Conservation (phyloP, 2,888 invertebrate species). For the Anodontia alba region DNA sequence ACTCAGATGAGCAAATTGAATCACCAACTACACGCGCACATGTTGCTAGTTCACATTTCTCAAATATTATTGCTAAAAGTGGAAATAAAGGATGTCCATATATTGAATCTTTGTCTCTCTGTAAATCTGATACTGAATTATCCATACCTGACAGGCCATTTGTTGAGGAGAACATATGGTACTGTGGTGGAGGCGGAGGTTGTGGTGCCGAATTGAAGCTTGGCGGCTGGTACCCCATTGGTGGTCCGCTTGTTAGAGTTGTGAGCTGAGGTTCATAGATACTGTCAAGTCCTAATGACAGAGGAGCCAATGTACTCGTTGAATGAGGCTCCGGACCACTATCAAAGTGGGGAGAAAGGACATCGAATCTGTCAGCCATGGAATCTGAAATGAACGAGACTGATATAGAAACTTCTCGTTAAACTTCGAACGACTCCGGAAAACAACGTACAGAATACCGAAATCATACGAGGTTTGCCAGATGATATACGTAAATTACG, state of each 20-base stretch:
- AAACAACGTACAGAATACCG: too few relatives aligned
- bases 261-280: conserved; percentile 49
- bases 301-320: conserved; percentile 18
- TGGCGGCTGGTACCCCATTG: conserved; percentile 14
- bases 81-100: conserved; percentile 62
- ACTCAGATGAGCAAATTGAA: conserved; percentile 60
- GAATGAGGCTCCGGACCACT: conserved; percentile 34
- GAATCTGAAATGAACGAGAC: conserved; percentile 34
- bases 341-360: conserved; percentile 47
- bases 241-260: conserved; percentile 35
- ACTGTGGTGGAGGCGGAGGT: conserved; percentile 31
- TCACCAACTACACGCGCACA: conserved; percentile 59
- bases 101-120: conserved; percentile 52
- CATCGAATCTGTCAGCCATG: conserved; percentile 56
- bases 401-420: too few relatives aligned
- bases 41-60: conserved; percentile 65
- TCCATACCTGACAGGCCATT: conserved; percentile 55
- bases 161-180: conserved; percentile 35
- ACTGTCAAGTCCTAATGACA: conserved; percentile 38
- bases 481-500: too few relatives aligned
- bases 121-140: conserved; percentile 47
- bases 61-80: conserved; percentile 58
- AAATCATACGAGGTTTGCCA: too few relatives aligned
- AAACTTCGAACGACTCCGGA: background rate
- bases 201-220: conserved; percentile 27